Base-by-base conservation (phyloP, 1,140 invertebrate species). In the Drosophila eugracilis region DNA sequence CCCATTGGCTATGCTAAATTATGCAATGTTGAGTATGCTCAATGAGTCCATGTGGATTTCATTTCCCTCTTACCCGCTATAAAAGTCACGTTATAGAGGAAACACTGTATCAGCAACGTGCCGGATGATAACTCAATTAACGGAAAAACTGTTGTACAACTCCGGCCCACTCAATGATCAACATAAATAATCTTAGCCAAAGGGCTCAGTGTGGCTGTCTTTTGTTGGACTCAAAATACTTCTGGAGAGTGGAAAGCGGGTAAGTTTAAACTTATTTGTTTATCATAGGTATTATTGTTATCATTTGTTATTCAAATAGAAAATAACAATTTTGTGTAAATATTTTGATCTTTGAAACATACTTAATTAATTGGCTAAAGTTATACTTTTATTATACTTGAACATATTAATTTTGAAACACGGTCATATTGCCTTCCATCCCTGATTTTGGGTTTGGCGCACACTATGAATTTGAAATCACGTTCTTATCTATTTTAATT, bases 1-100 rank as follows among this genome's bases (percentile, higher is more conserved):
- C 14, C n/a, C 63, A 57, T 71, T 70, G 17, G 28, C 41, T 48
- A 71, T 72, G 69, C n/a, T 19, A 72, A 72, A 59, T 72, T 72
- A 72, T 72, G 69, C 69, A 72, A 72, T 44, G 66, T 21, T 65
- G 12, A 10, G 21, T 22, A 21, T 62, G 59, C 15, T 42, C 15
- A 5, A 21, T 44, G 12, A 21, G 24, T 14, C 4, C 10, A 7
- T 7, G 5, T 4, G n/a, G 1, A 10, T 9, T 42, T 6, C 10
- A 1, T 5, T 47, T 1, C 5, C 14, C n/a, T 26, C 66, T 70
- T 24, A 30, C 32, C n/a, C 49, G 49, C 21, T 30, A 7, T 34
- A 3, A 19, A 32, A 17, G 48, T 17, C 21, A 24, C 30, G 4
- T 9, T 22, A 3, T 39, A 0, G 7, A 10, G 15, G 7, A 0